phyloP scores from a whole-genome alignment of 2,888 invertebrate species.

The Melanophora roralis region DNA sequence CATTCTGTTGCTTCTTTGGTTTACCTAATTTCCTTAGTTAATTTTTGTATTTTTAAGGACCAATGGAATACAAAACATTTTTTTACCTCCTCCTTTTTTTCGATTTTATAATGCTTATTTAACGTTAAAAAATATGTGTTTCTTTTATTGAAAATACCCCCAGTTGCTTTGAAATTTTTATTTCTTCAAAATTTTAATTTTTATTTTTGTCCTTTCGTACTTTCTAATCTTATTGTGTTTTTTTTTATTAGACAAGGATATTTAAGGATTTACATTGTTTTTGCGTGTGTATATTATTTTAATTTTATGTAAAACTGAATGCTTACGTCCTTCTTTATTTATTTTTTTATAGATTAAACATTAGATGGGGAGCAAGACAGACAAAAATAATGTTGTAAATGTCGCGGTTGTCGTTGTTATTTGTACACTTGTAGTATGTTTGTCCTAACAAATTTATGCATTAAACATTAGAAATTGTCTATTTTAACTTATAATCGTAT shows the following conservation, averaged over 20 bases:
- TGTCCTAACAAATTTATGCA: constrained; percentile 31
- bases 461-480: constrained; percentile 34
- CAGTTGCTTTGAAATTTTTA: background rate
- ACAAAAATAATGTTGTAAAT: constrained; percentile 2
- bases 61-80: background rate
- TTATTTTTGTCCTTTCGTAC: constrained; percentile 1
- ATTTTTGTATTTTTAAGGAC: too few species aligned
- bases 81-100: background rate
- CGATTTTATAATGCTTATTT: background rate
- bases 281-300: constrained; percentile 8
- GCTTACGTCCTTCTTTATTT: constrained; percentile 28
- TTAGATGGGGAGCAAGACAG: constrained; percentile 2
- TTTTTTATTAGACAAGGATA: constrained; percentile 38
- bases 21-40: too few species aligned
- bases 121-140: background rate
- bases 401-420: constrained; percentile 8
- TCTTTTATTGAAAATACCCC: background rate
- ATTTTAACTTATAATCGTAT: constrained; percentile 57
- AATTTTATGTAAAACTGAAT: constrained; percentile 37
- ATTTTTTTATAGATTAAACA: constrained; percentile 13
- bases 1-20: too few species aligned
- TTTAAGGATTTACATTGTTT: constrained; percentile 41
- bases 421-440: background rate
- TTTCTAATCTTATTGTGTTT: constrained; percentile 40
- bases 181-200: background rate